phyloP scores from a whole-genome alignment of 2,113 vertebrate genomes.

The Tragelaphus scriptus region DNA sequence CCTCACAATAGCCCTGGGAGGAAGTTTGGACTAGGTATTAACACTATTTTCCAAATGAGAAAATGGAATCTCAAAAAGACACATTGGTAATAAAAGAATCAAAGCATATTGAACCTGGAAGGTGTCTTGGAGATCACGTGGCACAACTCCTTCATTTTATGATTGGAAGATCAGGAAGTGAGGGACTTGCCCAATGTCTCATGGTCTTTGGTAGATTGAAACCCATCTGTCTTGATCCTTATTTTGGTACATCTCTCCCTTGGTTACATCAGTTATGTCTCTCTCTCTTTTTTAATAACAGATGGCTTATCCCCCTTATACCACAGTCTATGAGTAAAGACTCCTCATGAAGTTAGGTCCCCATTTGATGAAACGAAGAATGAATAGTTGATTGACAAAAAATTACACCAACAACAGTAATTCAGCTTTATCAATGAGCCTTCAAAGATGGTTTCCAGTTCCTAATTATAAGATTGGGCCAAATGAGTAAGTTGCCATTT shows the following conservation, averaged over 20 bases:
- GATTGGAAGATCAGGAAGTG: constrained; percentile 26
- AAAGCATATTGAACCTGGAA: constrained; percentile 26
- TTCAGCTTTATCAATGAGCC: background rate
- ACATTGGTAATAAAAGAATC: constrained; percentile 39
- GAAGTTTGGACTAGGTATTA: constrained; percentile 5
- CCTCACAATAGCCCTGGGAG: background rate
- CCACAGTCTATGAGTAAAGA: background rate
- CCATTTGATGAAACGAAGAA: background rate
- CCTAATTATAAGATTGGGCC: background rate
- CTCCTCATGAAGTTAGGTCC: background rate
- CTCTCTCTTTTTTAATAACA: background rate
- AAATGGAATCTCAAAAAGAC: constrained; percentile 47
- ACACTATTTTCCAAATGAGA: constrained; percentile 53
- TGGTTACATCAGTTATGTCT: background rate
- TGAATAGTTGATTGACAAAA: background rate
- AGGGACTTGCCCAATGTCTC: constrained; percentile 3
- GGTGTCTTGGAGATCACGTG: background rate
- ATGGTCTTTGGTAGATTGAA: background rate
- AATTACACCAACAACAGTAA: background rate
- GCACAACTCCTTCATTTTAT: constrained; percentile 10
- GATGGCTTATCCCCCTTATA: background rate
- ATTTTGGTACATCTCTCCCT: background rate
- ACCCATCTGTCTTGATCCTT: background rate
- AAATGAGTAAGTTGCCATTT: background rate
- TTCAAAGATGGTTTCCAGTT: background rate